Conservation (phyloP, 2,797 vertebrate species). For the Macroramphosus scolopax region DNA sequence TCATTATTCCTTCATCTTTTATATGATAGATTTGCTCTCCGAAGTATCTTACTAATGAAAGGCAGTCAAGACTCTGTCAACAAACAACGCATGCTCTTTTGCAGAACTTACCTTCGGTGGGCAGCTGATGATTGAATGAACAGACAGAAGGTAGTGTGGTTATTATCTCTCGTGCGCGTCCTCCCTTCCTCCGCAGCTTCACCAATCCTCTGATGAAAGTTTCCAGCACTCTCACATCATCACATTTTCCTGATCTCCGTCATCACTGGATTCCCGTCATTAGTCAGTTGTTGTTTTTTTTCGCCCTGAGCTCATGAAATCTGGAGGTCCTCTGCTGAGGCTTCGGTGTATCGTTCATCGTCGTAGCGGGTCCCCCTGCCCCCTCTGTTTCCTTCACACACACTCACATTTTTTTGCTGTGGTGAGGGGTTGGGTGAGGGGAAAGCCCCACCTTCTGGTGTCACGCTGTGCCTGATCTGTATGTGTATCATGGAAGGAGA, state of each 20-base stretch:
- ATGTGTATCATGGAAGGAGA: slow-evolving; percentile 1
- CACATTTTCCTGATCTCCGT: slow-evolving; percentile 59
- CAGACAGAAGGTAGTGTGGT: slow-evolving; percentile 4
- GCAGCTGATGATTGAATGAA: slow-evolving; percentile 22
- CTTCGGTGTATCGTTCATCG: slow-evolving; percentile 1
- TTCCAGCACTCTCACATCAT: slow-evolving; percentile 50
- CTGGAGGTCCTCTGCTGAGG: slow-evolving; percentile 14
- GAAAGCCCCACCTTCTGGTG: slow-evolving; percentile 48
- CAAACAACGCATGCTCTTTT: slow-evolving; percentile 3
- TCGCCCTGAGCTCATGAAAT: slow-evolving; percentile 25
- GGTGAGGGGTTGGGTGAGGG: slow-evolving; percentile 25
- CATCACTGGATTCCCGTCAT: slow-evolving; percentile 31
- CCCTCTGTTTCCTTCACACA: slow-evolving; percentile 22
- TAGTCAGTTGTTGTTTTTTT: slow-evolving; percentile 8
- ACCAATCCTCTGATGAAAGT: slow-evolving; percentile 43
- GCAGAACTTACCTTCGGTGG: slow-evolving; percentile 58
- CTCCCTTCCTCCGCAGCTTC: slow-evolving; percentile 38
- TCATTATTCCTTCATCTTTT: neutral
- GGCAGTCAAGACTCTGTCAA: neutral
- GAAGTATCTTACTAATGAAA: too few relatives aligned
- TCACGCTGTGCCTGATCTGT: slow-evolving; percentile 17
- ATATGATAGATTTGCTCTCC: neutral
- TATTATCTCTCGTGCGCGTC: slow-evolving; percentile 43
- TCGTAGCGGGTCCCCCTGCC: slow-evolving; percentile 2
- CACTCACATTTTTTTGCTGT: slow-evolving; percentile 42